These are phyloP conservation scores for Cherax destructor DNA, from an alignment of 1,140 invertebrate species.

Conservation along the genomic window DNA sequence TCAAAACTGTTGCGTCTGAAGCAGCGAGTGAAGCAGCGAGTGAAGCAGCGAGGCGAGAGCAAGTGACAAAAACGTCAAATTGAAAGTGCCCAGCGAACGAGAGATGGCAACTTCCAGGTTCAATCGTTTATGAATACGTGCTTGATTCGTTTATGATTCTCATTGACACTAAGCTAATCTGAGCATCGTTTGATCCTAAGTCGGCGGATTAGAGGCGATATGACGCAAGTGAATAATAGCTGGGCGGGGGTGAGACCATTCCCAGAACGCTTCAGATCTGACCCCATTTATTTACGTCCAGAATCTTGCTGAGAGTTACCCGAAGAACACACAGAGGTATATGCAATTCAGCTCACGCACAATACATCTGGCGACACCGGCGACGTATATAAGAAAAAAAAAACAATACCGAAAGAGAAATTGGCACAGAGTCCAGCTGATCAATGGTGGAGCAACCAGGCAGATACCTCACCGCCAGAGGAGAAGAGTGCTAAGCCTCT, in stretches of 20 bases:
- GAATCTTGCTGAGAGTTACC: too few relatives aligned
- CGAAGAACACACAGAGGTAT: too few relatives aligned
- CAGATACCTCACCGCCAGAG: background rate
- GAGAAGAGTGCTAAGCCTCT: background rate
- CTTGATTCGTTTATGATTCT: constrained; percentile 62
- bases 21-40: too few relatives aligned
- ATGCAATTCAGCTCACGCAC: too few relatives aligned
- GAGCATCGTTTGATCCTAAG: constrained; percentile 64
- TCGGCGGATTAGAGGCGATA: constrained; percentile 28
- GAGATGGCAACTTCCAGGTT: constrained; percentile 49
- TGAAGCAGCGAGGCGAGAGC: too few relatives aligned
- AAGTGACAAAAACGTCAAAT: too few relatives aligned
- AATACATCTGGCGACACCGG: background rate
- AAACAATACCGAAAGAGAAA: background rate
- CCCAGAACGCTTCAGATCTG: constrained; percentile 9
- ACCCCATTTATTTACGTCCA: too few relatives aligned
- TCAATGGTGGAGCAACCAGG: constrained; percentile 1
- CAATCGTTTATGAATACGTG: constrained; percentile 54
- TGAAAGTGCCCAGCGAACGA: too few relatives aligned
- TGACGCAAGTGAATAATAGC: constrained; percentile 42
- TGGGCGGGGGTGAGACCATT: background rate
- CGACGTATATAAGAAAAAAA: background rate
- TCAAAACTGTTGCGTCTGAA: too few relatives aligned
- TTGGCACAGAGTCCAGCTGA: background rate
- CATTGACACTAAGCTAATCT: constrained; percentile 69